Percentiles rank a stretch among this genome's conserved stretches.
Evolutionary conservation across 2,113 vertebrate genomes (phyloP).

Genomic region (Lampris megalopsis): DNA sequence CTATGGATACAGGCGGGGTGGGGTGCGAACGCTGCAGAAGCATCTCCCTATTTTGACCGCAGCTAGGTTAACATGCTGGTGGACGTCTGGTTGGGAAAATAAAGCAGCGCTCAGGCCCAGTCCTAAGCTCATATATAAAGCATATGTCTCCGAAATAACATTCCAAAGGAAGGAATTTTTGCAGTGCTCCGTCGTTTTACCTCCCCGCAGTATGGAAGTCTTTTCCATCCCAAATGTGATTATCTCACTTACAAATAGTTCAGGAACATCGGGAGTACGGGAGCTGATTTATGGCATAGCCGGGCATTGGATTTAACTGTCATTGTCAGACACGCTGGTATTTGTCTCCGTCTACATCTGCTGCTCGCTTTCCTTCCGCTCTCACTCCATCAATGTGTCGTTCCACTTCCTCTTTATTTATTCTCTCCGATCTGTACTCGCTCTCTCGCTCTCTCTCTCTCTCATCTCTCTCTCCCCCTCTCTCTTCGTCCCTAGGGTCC

Average conservation of each 20-base stretch:
- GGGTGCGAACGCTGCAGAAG: conserved; percentile 38
- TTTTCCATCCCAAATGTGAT: conserved; percentile 51
- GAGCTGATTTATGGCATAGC: conserved; percentile 27
- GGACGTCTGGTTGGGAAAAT: conserved; percentile 65
- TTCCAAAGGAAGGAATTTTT: conserved; percentile 55
- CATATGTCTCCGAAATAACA: conserved; percentile 63
- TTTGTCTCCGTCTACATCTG: conserved; percentile 48
- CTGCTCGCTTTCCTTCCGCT: conserved; percentile 39
- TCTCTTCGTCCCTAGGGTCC: conserved; percentile 25
- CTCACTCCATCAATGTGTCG: conserved; percentile 42
- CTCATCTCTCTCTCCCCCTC: conserved; percentile 4
- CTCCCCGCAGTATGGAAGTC: conserved; percentile 37
- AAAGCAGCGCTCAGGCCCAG: conserved; percentile 55
- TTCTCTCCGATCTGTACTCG: conserved; percentile 20
- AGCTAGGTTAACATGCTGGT: conserved; percentile 57
- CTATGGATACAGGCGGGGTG: conserved; percentile 29
- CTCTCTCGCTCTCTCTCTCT: conserved; percentile 11
- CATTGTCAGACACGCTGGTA: conserved; percentile 34
- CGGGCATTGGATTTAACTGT: conserved; percentile 26
- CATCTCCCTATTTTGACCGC: conserved; percentile 54
- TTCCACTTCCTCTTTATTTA: conserved; percentile 39
- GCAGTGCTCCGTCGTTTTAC: conserved; percentile 41
- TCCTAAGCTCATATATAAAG: conserved; percentile 59
- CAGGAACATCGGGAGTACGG: conserved; percentile 18
- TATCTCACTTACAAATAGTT: conserved; percentile 57